These are phyloP conservation scores for Aphidius gifuensis DNA, from an alignment of 1,140 invertebrate species.

Conservation along the genomic window DNA sequence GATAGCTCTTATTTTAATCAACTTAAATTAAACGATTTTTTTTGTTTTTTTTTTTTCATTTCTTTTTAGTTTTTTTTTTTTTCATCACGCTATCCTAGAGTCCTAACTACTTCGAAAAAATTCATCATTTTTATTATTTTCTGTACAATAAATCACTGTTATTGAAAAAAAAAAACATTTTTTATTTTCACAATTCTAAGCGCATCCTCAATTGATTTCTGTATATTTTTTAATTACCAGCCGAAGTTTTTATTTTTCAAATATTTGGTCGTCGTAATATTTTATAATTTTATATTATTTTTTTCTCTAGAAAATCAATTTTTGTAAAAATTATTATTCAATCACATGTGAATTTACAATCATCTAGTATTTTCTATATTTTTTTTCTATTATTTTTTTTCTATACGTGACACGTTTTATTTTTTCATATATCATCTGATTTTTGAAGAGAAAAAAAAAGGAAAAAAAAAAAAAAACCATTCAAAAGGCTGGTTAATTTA, in stretches of 20 bases:
- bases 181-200: conserved; percentile 3
- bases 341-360: conserved; percentile 47
- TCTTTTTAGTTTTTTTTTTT: conserved; percentile 24
- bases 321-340: conserved; percentile 50
- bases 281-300: conserved; percentile 37
- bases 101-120: conserved; percentile 11
- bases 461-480: conserved; percentile 38
- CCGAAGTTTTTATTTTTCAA: conserved; percentile 11
- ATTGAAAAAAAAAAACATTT: background rate
- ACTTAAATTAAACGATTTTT: conserved; percentile 39
- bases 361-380: conserved; percentile 22
- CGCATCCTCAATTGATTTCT: conserved; percentile 9
- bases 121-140: conserved; percentile 28
- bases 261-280: conserved; percentile 48
- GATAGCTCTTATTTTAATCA: conserved; percentile 12
- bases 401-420: conserved; percentile 2
- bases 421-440: conserved; percentile 12
- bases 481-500: conserved; percentile 34
- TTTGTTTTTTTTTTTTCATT: conserved; percentile 3
- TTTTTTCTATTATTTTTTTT: conserved; percentile 13
- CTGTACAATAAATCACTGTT: conserved; percentile 20
- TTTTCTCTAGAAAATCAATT: conserved; percentile 51
- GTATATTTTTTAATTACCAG: conserved; percentile 9
- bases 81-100: conserved; percentile 15
- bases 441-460: conserved; percentile 20